Conservation (phyloP, 2,113 vertebrate species). For the Chaetura pelagica region DNA sequence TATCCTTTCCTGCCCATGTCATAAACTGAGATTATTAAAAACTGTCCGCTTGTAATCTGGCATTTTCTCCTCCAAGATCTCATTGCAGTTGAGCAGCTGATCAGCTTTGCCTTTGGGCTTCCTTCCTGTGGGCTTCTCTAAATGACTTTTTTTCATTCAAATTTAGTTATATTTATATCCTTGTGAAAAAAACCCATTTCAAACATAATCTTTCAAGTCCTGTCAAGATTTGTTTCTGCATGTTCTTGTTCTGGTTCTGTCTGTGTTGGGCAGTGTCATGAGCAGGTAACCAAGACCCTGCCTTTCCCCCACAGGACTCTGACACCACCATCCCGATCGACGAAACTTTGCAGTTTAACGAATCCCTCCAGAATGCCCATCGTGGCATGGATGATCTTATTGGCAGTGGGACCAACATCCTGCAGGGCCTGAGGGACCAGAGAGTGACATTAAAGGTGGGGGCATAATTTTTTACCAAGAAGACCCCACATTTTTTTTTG, state of each 20-base stretch:
- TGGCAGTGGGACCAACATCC: conserved; percentile 91
- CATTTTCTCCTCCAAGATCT: not conserved
- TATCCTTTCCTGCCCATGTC: not conserved
- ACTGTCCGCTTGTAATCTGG: not conserved
- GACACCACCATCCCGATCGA: conserved; percentile 97
- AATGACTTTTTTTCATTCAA: not conserved
- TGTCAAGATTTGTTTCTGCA: not conserved
- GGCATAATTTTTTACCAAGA: conserved; percentile 18
- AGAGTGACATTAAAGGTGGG: conserved; percentile 93
- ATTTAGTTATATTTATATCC: not conserved
- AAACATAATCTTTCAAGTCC: not conserved
- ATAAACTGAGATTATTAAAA: not conserved
- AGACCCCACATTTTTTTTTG: not conserved
- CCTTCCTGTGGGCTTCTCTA: not conserved
- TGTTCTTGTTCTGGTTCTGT: not conserved
- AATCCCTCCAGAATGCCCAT: conserved; percentile 91
- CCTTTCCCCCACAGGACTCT: conserved; percentile 86
- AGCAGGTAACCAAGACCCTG: conserved; percentile 68
- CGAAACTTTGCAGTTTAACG: conserved; percentile 92
- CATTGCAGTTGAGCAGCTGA: not conserved
- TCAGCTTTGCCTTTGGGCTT: not conserved
- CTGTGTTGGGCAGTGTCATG: not conserved
- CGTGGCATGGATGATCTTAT: conserved; percentile 94
- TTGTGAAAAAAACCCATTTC: not conserved
- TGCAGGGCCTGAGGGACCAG: conserved; percentile 92